phyloP scores from a whole-genome alignment of 2,888 invertebrate species.

The Limenitis camilla region DNA sequence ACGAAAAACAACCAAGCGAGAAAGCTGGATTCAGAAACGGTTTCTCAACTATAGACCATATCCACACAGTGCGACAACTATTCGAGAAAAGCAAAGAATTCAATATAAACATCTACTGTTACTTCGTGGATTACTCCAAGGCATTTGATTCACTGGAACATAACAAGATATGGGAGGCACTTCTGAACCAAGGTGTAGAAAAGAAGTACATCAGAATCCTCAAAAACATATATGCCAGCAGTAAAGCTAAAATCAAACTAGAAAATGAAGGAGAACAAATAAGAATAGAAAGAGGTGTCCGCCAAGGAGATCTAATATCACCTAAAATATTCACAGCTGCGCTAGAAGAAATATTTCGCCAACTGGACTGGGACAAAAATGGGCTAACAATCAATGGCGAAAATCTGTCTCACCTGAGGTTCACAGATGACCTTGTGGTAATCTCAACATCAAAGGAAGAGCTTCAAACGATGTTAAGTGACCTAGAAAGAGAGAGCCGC shows the following conservation, averaged over 20 bases:
- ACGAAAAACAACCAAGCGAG: slow-evolving; percentile 14
- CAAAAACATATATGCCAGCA: slow-evolving; percentile 6
- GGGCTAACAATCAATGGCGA: too few species aligned
- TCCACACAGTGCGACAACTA: slow-evolving; percentile 9
- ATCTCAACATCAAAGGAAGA: too few species aligned
- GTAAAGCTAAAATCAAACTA: slow-evolving; percentile 7
- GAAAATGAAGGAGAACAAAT: slow-evolving; percentile 10
- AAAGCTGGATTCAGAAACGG: slow-evolving; percentile 15
- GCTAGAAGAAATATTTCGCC: too few species aligned
- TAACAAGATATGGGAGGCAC: slow-evolving; percentile 18
- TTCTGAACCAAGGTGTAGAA: slow-evolving; percentile 11
- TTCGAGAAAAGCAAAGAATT: slow-evolving; percentile 15
- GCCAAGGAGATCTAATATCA: slow-evolving; percentile 15
- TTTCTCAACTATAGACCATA: not conserved
- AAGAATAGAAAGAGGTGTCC: slow-evolving; percentile 13
- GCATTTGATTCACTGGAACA: slow-evolving; percentile 21
- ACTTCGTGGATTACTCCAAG: slow-evolving; percentile 22
- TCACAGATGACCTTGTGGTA: too few species aligned
- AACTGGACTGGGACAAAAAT: too few species aligned
- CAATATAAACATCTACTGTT: slow-evolving; percentile 12
- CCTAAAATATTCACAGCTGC: too few species aligned
- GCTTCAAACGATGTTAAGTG: too few species aligned
- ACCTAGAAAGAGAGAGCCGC: too few species aligned
- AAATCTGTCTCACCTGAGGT: too few species aligned
- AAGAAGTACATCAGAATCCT: slow-evolving; percentile 5